Conservation (phyloP, 2,113 vertebrate species). For the Pao palembangensis region DNA sequence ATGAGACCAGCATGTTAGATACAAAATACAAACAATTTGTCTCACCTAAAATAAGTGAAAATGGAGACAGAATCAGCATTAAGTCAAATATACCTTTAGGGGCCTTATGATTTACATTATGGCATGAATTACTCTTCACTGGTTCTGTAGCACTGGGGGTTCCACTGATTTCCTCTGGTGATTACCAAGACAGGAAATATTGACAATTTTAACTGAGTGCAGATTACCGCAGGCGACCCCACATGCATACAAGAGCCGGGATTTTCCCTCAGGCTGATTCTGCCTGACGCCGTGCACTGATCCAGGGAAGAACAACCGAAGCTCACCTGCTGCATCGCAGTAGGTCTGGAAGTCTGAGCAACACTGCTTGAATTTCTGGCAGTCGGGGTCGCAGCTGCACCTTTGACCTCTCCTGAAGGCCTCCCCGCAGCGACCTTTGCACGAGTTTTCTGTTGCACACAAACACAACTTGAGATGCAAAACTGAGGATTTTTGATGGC, state of each 20-base stretch:
- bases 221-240: constrained; percentile 43
- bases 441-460: constrained; percentile 78
- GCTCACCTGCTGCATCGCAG: constrained; percentile 79
- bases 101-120: constrained; percentile 60
- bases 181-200: constrained; percentile 49
- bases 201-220: constrained; percentile 26
- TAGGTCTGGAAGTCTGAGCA: constrained; percentile 77
- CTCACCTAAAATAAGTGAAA: constrained; percentile 3
- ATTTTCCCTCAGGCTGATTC: background rate
- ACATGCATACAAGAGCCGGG: background rate
- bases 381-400: constrained; percentile 85
- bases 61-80: background rate
- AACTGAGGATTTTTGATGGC: background rate
- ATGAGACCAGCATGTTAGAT: background rate
- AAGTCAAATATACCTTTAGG: constrained; percentile 54
- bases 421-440: constrained; percentile 89
- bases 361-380: constrained; percentile 80
- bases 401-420: constrained; percentile 78
- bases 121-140: constrained; percentile 55
- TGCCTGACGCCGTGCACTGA: background rate
- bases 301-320: no score
- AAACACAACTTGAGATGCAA: constrained; percentile 14
- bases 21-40: background rate
- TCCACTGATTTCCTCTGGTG: constrained; percentile 47
- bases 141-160: constrained; percentile 47